Conservation (phyloP, 2,797 vertebrate genomes). For the Heteromormyrus szaboi region DNA sequence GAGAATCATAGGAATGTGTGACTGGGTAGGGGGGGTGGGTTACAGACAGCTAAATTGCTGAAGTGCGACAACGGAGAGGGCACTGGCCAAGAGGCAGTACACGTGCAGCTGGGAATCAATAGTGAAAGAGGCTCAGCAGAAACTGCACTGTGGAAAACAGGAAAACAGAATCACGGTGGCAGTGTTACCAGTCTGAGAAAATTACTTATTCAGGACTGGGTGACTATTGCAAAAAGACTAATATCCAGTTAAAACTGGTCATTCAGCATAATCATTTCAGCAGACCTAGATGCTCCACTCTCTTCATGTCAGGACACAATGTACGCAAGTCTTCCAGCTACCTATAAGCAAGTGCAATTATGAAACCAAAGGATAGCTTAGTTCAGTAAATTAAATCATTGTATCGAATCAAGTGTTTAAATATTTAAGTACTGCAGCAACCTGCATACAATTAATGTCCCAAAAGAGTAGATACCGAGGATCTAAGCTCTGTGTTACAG, state of each 20-base stretch:
- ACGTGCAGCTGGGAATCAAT: background rate
- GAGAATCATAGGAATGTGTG: background rate
- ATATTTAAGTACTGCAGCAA: background rate
- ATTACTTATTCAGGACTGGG: background rate
- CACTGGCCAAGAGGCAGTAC: background rate
- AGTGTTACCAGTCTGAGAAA: background rate
- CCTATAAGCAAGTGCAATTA: background rate
- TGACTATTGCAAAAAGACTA: background rate
- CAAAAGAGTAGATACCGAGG: background rate
- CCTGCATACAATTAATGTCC: background rate
- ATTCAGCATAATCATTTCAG: background rate
- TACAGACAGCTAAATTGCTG: background rate
- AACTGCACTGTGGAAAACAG: background rate
- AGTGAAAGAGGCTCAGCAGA: background rate
- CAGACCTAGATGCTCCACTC: background rate
- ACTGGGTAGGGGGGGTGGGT: background rate
- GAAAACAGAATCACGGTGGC: background rate
- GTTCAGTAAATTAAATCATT: background rate
- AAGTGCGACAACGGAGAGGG: background rate
- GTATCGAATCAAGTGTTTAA: background rate
- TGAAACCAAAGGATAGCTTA: background rate
- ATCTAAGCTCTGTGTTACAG: background rate
- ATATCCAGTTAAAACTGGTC: background rate
- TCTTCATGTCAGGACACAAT: background rate
- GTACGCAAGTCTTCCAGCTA: background rate